phyloP scores from a whole-genome alignment of 2,888 invertebrate genomes.

The Lobophora halterata region DNA sequence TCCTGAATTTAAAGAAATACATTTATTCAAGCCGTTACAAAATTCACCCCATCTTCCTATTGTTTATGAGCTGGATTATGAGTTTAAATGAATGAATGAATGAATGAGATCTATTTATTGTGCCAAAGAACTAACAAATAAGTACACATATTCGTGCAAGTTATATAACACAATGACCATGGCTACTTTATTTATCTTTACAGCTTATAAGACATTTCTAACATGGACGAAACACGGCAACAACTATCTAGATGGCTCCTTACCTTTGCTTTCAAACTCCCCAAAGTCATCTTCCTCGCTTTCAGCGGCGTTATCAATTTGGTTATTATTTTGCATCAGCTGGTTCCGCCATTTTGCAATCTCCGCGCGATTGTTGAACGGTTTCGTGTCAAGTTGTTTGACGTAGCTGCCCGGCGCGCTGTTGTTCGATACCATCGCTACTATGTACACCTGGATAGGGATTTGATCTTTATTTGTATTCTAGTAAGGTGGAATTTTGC shows the following conservation, averaged over 20 bases:
- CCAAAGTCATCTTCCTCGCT: conserved; percentile 82
- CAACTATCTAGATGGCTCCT: neutral
- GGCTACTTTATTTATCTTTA: no score
- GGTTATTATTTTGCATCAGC: conserved; percentile 55
- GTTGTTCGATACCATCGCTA: conserved; percentile 92
- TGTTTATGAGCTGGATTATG: no score
- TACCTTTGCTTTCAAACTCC: conserved; percentile 86
- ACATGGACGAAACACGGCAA: neutral
- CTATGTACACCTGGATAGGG: conserved; percentile 89
- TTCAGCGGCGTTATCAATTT: conserved; percentile 55
- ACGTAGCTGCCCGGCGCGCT: conserved; percentile 83
- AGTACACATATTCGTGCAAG: no score
- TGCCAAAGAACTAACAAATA: no score
- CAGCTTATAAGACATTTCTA: no score
- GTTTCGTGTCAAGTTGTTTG: conserved; percentile 68
- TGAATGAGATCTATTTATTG: no score
- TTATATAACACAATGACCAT: no score
- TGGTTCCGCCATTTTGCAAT: conserved; percentile 68
- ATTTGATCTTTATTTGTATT: conserved; percentile 2
- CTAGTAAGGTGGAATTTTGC: no score
- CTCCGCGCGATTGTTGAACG: conserved; percentile 63
- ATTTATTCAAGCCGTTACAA: no score
- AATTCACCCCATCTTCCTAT: no score
- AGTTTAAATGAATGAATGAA: no score
- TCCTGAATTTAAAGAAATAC: no score